phyloP scores from a whole-genome alignment of 2,797 vertebrate genomes.

The Sardinella longiceps region DNA sequence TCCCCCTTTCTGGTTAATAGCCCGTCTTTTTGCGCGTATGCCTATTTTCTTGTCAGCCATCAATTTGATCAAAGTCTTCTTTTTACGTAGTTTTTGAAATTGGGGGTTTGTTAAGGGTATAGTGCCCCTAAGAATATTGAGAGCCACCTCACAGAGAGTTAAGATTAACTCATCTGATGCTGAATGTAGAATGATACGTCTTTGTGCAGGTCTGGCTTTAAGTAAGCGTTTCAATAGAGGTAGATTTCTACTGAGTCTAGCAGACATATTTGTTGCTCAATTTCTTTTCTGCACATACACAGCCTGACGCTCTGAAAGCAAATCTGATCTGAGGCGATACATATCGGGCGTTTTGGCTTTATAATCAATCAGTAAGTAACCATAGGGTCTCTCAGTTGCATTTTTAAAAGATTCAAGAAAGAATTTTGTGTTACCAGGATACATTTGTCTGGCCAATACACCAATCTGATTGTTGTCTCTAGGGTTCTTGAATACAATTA shows the following conservation, averaged over 20 bases:
- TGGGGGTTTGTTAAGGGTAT: background rate
- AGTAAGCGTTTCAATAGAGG: constrained; percentile 4
- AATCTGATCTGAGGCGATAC: constrained; percentile 28
- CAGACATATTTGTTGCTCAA: background rate
- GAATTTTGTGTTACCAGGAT: too few relatives aligned
- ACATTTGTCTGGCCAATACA: too few relatives aligned
- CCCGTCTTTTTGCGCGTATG: background rate
- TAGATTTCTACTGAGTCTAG: background rate
- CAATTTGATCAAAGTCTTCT: too few relatives aligned
- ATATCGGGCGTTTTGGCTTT: background rate
- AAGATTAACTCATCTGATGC: background rate
- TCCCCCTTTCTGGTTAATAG: background rate
- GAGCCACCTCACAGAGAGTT: background rate
- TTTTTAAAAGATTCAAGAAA: too few relatives aligned
- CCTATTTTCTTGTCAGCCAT: background rate
- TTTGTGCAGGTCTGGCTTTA: constrained; percentile 5
- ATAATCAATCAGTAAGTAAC: too few relatives aligned
- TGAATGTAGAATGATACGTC: background rate
- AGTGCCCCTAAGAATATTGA: background rate
- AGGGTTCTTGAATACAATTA: too few relatives aligned
- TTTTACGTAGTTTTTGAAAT: background rate
- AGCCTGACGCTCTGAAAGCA: constrained; percentile 8
- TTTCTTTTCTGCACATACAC: background rate
- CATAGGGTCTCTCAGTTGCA: too few relatives aligned
- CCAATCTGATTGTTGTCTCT: too few relatives aligned